Base-by-base conservation (phyloP, 2,797 vertebrate species). In the Tokudaia muenninki region DNA sequence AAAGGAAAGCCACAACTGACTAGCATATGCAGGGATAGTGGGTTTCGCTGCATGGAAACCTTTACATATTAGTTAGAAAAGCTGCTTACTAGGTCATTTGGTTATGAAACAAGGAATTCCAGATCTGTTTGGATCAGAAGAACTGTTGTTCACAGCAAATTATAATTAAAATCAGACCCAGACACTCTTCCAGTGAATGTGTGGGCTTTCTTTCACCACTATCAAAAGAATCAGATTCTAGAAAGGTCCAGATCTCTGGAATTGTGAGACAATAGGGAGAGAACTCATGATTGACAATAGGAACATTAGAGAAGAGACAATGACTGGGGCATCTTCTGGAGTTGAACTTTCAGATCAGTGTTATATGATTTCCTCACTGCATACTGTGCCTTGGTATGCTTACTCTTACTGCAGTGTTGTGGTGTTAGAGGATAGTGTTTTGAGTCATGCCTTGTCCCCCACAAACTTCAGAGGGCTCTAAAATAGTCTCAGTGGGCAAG, bases 31-130 rank as follows among this genome's bases (percentile, higher is more conserved):
- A 81, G 9, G 72, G 80, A 78, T 17, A 88, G 72, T 47, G 77
- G 91, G 59, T 92, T 95, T 95, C 21, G n/a, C 6, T 63, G 95
- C 52, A 24, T 86, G 81, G 95, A 96, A 95, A 97, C 77, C 79
- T 50, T 95, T 92, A 67, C 47, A 41, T 96, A 90, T 61, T 34
- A 72, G 72, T 96, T 90, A 95, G 41, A 90, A 94, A 93, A 93
- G 75, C 61, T 87, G 41, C 59, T 87, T 80, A 77, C 44, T 10
- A 26, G 31, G 65, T 47, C 21, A 47, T 94, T 95, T 89, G 70
- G 79, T 83, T 90, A 57, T 31, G 57, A 95, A 90, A 74, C n/a
- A 10, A 93, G 82, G 78, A 81, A 26, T 5, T 19, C 6, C 17
- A 29, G 78, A 21, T 41, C 31, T 16, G 34, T 75, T 19, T 91